Base-by-base conservation (phyloP, 2,888 invertebrate genomes). In the Tiliacea citrago region DNA sequence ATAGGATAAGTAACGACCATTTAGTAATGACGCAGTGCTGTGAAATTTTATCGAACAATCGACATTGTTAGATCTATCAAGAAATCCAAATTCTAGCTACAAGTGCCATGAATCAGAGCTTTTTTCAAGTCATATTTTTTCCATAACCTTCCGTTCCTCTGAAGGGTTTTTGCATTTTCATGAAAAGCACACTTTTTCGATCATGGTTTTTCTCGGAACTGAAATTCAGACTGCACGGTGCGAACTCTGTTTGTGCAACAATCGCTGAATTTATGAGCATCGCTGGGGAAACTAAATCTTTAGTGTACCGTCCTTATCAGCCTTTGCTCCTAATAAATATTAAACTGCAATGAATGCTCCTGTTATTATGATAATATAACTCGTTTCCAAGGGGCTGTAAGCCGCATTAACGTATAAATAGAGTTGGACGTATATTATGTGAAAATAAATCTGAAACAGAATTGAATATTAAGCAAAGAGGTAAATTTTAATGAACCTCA, bases 401-500 rank as follows among this genome's bases (percentile, higher is more conserved):
- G 60, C 75, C 77, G 60, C 76, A 86, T 87, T 83, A 86, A 79
- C 69, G 77, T 61, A 73, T 85, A 86, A 86, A 87, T 83, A 85
- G 60, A 73, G 77, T 65, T 35, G 55, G 57, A 68, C 21, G 49
- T 67, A 75, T 71, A 73, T 73, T 68, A 85, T 83, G 70, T 63
- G 62, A 67, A 86, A 81, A 89, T 87, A 88, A 87, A 87, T 77
- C 84, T 78, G 77, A 86, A 87, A 85, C 85, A 80, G 78, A 84
- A 85, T 86, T 88, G 87, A 88, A 91, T 89, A 88, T 89, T 82
- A 87, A 88, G 86, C 85, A 88, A 87, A 85, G 86, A 80, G 84
- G 83, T 87, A 87, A 85, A 90, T 91, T 92, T 90, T 91, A 91
- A 92, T 91, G 91, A 91, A 88, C 88, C 88, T 88, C 87, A 88